Evolutionary conservation across 2,888 invertebrate genomes (phyloP).

Genomic region (Erebia ligea): DNA sequence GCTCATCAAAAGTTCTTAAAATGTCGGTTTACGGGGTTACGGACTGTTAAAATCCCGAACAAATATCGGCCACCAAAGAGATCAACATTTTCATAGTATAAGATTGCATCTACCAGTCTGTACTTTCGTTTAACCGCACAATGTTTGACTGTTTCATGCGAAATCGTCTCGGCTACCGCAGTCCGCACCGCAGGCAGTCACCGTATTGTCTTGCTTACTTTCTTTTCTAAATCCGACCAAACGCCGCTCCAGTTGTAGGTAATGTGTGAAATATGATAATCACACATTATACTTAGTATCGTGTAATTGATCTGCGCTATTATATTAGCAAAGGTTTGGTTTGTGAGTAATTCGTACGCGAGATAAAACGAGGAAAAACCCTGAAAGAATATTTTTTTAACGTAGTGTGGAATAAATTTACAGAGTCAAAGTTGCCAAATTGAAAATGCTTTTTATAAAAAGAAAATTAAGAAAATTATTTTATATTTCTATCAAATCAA

Average conservation of each 20-base stretch:
- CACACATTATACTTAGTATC: slow-evolving; percentile 27
- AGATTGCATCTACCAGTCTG: no score
- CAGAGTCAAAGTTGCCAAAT: no score
- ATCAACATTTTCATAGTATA: no score
- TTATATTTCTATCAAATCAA: no score
- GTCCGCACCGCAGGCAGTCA: slow-evolving; percentile 38
- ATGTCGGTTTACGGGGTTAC: no score
- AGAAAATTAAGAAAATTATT: no score
- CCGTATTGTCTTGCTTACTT: slow-evolving; percentile 61
- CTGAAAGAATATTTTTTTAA: neutral
- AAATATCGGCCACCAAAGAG: no score
- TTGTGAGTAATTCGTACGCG: neutral
- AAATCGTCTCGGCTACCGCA: slow-evolving; percentile 39
- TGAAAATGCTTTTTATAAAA: no score
- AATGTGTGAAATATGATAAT: slow-evolving; percentile 43
- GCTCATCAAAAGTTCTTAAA: no score
- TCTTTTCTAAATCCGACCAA: slow-evolving; percentile 61
- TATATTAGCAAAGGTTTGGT: neutral
- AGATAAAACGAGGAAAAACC: neutral
- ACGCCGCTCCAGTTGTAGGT: slow-evolving; percentile 36
- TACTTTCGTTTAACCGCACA: slow-evolving; percentile 22
- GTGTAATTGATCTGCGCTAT: slow-evolving; percentile 15
- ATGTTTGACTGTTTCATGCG: slow-evolving; percentile 48
- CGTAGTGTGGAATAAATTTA: no score
- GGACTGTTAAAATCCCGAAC: no score